Base-by-base conservation (phyloP, 1,140 invertebrate species). In the Spodoptera litura region DNA sequence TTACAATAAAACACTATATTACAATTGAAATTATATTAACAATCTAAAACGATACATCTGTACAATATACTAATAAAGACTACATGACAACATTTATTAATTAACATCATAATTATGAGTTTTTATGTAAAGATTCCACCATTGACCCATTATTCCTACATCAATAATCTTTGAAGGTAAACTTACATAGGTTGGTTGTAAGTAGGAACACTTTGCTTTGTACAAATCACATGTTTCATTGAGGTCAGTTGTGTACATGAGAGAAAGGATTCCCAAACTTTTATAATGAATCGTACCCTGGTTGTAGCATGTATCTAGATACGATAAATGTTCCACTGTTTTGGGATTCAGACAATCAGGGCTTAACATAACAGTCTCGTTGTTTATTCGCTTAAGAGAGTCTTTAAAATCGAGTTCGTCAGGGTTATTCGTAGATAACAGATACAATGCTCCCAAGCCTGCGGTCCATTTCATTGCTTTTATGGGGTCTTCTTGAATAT, bases 61-160 rank as follows among this genome's bases (percentile, higher is more conserved):
- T 31, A 74, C 62, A 71, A 52, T 66, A 49, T 71, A 71, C 20
- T 71, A 27, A 75, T 44, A 62, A 52, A 51, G 31, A 53, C n/a
- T 20, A 49, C 35, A 77, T 20, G 10, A 52, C 20, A 49, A 35
- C 27, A 77, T 75, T 73, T 85, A 87, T 44, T 79, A 62, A 93
- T 98, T 98, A 10, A 98, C 92, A 95, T 98, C 97, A 95, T 96
- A 98, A 91, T 98, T 96, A 62, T 91, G 94, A 96, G 97, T 97
- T 89, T 96, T 96, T 81, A 96, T 95, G 59, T 95, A 95, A 31
- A 97, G 91, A 73, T 96, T 94, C 96, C 96, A 97, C 96, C 97
- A 98, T 75, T 95, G 95, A 75, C 97, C 96, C 87, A 97, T 95
- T 83, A 98, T 95, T 6, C 98, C 98, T 78, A 98, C 89, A 90